Conservation (phyloP, 1,140 invertebrate species). For the Eriosoma lanigerum region DNA sequence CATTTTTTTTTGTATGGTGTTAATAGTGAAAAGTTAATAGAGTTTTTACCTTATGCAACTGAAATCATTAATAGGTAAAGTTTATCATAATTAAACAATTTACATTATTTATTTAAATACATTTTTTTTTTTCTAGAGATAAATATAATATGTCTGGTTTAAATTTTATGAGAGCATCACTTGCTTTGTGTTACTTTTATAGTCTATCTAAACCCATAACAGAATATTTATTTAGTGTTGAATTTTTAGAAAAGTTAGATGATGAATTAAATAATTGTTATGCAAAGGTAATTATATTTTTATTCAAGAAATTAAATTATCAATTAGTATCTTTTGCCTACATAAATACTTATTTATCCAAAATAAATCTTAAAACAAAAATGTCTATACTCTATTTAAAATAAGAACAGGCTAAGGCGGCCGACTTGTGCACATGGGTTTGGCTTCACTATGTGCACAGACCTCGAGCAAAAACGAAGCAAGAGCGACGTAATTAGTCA, state of each 20-base stretch:
- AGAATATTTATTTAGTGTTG: conserved; percentile 57
- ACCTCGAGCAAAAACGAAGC: too few relatives aligned
- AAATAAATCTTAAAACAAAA: too few relatives aligned
- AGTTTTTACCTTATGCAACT: conserved; percentile 50
- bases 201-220: conserved; percentile 55
- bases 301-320: neutral
- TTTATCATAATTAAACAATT: neutral
- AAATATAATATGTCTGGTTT: conserved; percentile 54
- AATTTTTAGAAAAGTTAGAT: conserved; percentile 57
- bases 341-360: too few relatives aligned
- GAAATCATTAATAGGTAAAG: conserved; percentile 54
- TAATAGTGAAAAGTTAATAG: conserved; percentile 43
- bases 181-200: conserved; percentile 56
- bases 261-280: conserved; percentile 55
- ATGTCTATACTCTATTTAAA: too few relatives aligned
- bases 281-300: conserved; percentile 53
- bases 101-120: neutral
- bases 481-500: too few relatives aligned
- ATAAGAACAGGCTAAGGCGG: too few relatives aligned
- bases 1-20: conserved; percentile 54
- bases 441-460: too few relatives aligned
- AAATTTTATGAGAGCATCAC: conserved; percentile 54
- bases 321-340: too few relatives aligned
- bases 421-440: too few relatives aligned
- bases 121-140: conserved; percentile 54